phyloP scores from a whole-genome alignment of 2,113 vertebrate genomes.

The Ibidorhyncha struthersii region DNA sequence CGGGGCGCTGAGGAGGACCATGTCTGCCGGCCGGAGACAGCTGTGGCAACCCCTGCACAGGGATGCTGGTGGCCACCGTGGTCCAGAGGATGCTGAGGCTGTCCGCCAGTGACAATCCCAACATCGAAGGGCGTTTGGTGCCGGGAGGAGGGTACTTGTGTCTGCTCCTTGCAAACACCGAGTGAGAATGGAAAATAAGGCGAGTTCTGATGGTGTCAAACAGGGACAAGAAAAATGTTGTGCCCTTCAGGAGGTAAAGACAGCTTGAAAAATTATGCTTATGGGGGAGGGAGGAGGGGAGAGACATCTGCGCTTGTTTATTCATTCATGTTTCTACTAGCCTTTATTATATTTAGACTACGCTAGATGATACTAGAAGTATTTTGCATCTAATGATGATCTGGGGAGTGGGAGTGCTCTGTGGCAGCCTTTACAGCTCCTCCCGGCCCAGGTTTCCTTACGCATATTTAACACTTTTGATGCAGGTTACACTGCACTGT shows the following conservation, averaged over 20 bases:
- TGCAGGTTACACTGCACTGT: neutral
- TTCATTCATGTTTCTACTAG: constrained; percentile 17
- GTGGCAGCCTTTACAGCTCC: neutral
- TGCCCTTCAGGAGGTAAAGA: neutral
- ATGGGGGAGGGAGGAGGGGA: neutral
- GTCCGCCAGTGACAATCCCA: neutral
- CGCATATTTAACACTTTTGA: neutral
- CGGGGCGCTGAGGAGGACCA: rapidly evolving
- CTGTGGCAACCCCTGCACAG: neutral
- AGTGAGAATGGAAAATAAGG: neutral
- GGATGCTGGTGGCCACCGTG: neutral
- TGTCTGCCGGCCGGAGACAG: rapidly evolving
- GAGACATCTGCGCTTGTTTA: constrained; percentile 6
- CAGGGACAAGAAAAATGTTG: neutral
- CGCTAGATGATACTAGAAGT: neutral
- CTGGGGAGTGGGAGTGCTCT: neutral
- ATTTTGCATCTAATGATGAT: neutral
- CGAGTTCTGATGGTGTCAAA: neutral
- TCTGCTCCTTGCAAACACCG: neutral
- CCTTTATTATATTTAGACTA: neutral
- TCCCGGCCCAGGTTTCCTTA: neutral
- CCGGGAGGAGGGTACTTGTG: neutral
- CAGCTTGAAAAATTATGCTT: neutral
- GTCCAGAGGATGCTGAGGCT: neutral
- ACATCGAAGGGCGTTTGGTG: neutral